phyloP scores from a whole-genome alignment of 1,140 invertebrate species.

The Drosophila takahashii region DNA sequence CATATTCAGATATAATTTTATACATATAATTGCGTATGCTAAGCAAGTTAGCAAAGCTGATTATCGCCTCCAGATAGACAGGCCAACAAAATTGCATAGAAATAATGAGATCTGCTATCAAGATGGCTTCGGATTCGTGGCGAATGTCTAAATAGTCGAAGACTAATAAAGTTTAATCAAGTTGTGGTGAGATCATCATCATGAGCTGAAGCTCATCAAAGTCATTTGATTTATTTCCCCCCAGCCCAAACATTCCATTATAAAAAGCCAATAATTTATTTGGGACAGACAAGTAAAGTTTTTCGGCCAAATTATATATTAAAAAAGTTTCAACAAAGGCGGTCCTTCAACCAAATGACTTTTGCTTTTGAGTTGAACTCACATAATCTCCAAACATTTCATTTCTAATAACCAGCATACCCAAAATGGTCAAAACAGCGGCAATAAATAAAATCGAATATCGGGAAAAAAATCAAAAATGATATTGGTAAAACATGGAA shows the following conservation, averaged over 20 bases:
- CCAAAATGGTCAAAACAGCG: constrained; percentile 62
- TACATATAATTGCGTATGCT: constrained; percentile 51
- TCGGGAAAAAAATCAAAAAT: constrained; percentile 65
- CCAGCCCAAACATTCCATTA: neutral
- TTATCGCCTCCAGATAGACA: constrained; percentile 40
- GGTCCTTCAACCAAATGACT: constrained; percentile 51
- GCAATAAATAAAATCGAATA: constrained; percentile 69
- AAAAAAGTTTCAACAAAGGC: constrained; percentile 46
- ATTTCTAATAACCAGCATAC: constrained; percentile 47
- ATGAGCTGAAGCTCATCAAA: constrained; percentile 19
- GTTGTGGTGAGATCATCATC: constrained; percentile 38
- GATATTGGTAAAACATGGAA: constrained; percentile 73
- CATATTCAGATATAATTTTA: constrained; percentile 49
- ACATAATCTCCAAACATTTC: constrained; percentile 70
- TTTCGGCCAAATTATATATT: constrained; percentile 30
- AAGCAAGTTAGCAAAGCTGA: constrained; percentile 45
- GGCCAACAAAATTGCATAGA: constrained; percentile 31
- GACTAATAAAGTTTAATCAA: constrained; percentile 20
- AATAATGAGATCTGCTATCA: constrained; percentile 42
- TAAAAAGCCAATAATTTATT: neutral
- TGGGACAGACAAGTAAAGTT: constrained; percentile 11
- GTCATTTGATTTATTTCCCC: constrained; percentile 26
- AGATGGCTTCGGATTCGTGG: constrained; percentile 21
- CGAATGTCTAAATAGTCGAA: constrained; percentile 9
- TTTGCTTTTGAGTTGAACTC: constrained; percentile 63